Evolutionary conservation across 2,113 vertebrate genomes (phyloP).

Genomic region (Furnarius figulus): DNA sequence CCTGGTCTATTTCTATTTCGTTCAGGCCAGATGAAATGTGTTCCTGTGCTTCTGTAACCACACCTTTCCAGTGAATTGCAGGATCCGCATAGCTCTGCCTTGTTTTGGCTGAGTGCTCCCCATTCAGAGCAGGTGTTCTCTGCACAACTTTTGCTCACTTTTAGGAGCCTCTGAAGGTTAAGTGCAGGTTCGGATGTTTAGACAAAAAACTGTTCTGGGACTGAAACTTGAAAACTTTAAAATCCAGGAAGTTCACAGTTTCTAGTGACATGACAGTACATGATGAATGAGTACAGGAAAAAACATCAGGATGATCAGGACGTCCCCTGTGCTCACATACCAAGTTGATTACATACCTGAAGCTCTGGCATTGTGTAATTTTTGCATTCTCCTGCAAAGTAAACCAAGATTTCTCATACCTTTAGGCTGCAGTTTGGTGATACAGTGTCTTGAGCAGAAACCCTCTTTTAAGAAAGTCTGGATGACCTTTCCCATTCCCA

Average conservation of each 20-base stretch:
- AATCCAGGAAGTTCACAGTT: neutral
- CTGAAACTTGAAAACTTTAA: neutral
- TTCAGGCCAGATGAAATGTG: neutral
- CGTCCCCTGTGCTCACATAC: neutral
- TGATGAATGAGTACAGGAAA: constrained; percentile 5
- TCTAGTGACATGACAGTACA: neutral
- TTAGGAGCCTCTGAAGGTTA: neutral
- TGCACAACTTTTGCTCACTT: neutral
- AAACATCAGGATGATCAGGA: neutral
- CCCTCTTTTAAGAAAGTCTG: neutral
- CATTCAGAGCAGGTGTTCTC: neutral
- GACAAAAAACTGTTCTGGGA: neutral
- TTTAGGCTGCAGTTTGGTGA: neutral
- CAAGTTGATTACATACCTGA: neutral
- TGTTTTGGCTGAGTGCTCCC: neutral
- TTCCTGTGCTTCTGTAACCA: neutral
- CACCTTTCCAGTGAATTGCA: neutral
- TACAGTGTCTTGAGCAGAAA: neutral
- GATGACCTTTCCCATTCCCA: neutral
- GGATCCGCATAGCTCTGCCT: neutral
- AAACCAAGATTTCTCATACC: neutral
- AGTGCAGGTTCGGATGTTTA: neutral
- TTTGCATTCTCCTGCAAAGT: neutral
- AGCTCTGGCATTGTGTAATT: neutral
- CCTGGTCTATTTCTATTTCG: neutral